Base-by-base conservation (phyloP, 2,797 vertebrate species). In the Gobio occitaniae region DNA sequence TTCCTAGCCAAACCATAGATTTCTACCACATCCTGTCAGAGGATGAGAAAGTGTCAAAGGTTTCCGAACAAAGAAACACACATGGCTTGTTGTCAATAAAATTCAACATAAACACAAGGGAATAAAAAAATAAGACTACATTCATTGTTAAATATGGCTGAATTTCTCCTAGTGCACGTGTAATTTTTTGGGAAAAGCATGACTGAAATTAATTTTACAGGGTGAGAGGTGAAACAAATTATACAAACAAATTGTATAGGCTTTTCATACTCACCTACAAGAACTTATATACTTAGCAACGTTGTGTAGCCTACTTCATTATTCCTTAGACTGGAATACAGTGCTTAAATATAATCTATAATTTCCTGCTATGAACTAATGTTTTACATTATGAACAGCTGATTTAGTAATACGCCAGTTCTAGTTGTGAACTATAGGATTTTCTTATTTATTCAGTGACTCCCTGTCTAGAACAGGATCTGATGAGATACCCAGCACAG, bases 21-120 rank as follows among this genome's bases (percentile, higher is more conserved):
- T 48, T 29, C 54, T 79, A 78, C 75, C 47, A 78, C 50, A 83
- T 85, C 83, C 80, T 83, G 86, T 19, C 61, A 79, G 52, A 77
- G 80, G 74, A 79, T 78, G 79, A 87, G 48, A 84, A 72, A 47
- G 80, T 74, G 68, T 77, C 75, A 70, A 82, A 78, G 78, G 66
- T 78, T 78, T 85, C 36, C n/a, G 54, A 74, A 50, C 78, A 68
- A 78, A 87, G 47, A 71, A 81, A 72, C 41, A 65, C 66, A 80
- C 32, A 74, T 38, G 54, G 56, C 54, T 63, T 65, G 17, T 63
- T 65, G 17, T 56, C 36, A 50, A 50, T 70, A 70, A 84, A 54
- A 41, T 41, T 13, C 16, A 70, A 48, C 66, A 74, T 29, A 44
- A 44, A 85, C 52, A 84, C 15, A 38, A 44, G 41, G 44, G 75